Evolutionary conservation across 2,113 vertebrate species (phyloP), one percentile per base, ranked within the genome.

Genomic region (Sporophila hypoxantha): DNA sequence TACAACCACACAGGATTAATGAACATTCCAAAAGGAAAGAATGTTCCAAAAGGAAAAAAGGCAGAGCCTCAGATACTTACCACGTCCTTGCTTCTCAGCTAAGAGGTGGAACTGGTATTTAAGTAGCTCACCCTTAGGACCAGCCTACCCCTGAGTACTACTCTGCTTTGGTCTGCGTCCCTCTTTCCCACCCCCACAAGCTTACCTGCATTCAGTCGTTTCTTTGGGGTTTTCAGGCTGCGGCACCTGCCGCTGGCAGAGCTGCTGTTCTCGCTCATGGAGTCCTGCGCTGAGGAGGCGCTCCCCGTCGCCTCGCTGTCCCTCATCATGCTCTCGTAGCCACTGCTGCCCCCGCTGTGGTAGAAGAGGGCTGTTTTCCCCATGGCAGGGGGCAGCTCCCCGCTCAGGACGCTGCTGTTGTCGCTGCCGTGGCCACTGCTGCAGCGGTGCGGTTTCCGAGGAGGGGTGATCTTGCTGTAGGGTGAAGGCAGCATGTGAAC

Each of bases 251-350:
- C 95, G 4, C 98, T 97, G n/a, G 96, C 94, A 2, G 98, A 99
- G 92, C 98, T 98, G 96, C 98, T 99, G 95, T 99, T 98, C 91
- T 99, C 99, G 1, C 99, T 99, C 96, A 98, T 98, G 70, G 99
- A 99, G 94, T 99, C 99, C 94, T 99, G 99, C 2, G 99, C 98
- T 0, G 99, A 99, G 37, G 99, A 99, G 11, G 98, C 98, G 0
- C 99, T 99, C 32, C 99, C 99, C 0, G 99, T 99, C 9, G 98
- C 99, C 96, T 99, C 99, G 4, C 99, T 99, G 97, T 99, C 99
- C 37, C 99, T 97, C 79, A 99, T 97, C 98, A 99, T 98, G 96
- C 99, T 99, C 96, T 99, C 99, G 0, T 99, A 99, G 81, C 99
- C 98, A 1, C 99, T 99, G 97, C 99, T 99, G 80, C 99, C 99